Evolutionary conservation across 2,888 invertebrate genomes (phyloP).

Genomic region (Galerucella nymphaeae): DNA sequence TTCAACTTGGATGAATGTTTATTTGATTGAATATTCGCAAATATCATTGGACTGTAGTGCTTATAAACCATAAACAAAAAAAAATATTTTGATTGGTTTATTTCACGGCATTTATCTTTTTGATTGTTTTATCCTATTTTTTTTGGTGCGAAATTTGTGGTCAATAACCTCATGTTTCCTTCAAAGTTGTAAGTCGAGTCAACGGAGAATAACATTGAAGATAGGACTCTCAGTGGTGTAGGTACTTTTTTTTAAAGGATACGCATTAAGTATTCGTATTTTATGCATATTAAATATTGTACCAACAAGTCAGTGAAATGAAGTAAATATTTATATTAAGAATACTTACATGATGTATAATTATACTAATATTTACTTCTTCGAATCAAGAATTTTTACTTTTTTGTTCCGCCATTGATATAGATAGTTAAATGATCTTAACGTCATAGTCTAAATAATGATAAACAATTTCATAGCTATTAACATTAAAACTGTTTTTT

Average conservation of each 20-base stretch:
- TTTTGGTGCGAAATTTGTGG: slow-evolving; percentile 18
- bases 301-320: neutral
- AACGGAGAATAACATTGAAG: slow-evolving; percentile 22
- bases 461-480: neutral
- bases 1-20: neutral
- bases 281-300: neutral
- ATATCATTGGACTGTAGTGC: slow-evolving; percentile 4
- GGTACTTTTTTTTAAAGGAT: neutral
- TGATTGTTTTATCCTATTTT: slow-evolving; percentile 21
- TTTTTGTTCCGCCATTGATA: neutral
- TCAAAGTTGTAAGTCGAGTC: slow-evolving; percentile 20
- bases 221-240: slow-evolving; percentile 3
- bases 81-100: slow-evolving; percentile 18
- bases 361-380: no score
- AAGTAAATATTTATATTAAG: no score
- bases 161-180: slow-evolving; percentile 19
- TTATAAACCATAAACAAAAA: slow-evolving; percentile 17
- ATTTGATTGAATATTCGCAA: slow-evolving; percentile 3
- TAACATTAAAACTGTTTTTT: neutral
- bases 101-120: slow-evolving; percentile 15
- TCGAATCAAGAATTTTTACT: neutral
- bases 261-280: neutral
- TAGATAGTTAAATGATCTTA: neutral
- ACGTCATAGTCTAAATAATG: neutral
- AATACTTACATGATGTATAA: no score